A percentile compares a stretch with the other conserved stretches of the same genome.
Evolutionary conservation across 2,888 invertebrate species (phyloP).

Genomic region (Marronus borbonicus): DNA sequence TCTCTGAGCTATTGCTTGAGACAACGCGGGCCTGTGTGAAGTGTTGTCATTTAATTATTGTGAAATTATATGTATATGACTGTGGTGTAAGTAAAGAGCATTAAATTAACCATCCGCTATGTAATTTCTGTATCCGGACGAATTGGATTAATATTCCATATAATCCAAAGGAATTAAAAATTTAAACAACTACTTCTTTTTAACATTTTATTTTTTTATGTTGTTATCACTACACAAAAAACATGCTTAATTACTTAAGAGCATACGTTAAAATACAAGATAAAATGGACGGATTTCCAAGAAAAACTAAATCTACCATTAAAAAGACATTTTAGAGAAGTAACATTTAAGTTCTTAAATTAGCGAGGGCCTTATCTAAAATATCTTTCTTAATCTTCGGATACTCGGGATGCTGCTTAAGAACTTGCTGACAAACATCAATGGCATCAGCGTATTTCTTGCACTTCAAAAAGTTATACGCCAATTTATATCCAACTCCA

Average conservation of each 20-base stretch:
- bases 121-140: too few relatives aligned
- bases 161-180: not conserved
- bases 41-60: conserved; percentile 1
- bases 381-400: conserved; percentile 94
- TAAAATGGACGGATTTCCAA: conserved; percentile 26
- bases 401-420: conserved; percentile 88
- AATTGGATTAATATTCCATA: too few relatives aligned
- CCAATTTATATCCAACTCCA: conserved; percentile 92
- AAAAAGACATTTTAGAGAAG: not conserved
- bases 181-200: not conserved
- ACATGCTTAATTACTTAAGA: not conserved
- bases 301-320: not conserved
- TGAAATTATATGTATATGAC: not conserved
- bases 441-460: conserved; percentile 93
- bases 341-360: conserved; percentile 77
- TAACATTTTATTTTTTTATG: conserved; percentile 7
- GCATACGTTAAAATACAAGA: not conserved
- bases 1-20: conserved; percentile 72
- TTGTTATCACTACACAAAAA: too few relatives aligned
- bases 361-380: conserved; percentile 88
- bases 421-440: conserved; percentile 88
- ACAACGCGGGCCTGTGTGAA: not conserved
- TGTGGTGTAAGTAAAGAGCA: conserved; percentile 19
- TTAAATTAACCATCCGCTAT: not conserved
- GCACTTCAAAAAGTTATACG: conserved; percentile 91